Evolutionary conservation across 2,888 invertebrate species (phyloP).

Genomic region (Endotricha flammealis): DNA sequence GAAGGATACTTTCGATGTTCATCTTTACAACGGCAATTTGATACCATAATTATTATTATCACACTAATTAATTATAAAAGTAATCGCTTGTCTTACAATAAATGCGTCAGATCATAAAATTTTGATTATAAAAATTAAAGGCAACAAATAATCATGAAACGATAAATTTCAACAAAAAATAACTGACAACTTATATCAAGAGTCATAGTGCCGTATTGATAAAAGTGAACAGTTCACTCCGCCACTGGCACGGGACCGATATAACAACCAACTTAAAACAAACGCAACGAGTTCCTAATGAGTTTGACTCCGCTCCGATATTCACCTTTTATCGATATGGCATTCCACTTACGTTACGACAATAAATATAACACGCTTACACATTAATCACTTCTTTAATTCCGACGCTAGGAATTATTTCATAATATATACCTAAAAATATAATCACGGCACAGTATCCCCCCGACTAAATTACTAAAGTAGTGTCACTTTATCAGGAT

Average conservation of each 20-base stretch:
- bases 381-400: conserved; percentile 78
- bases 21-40: conserved; percentile 75
- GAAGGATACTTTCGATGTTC: conserved; percentile 80
- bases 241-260: conserved; percentile 46
- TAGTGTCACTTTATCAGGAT: conserved; percentile 79
- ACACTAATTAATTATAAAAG: conserved; percentile 78
- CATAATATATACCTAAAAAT: conserved; percentile 79
- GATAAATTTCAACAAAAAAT: conserved; percentile 74
- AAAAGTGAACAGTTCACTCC: conserved; percentile 68
- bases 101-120: conserved; percentile 79
- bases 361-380: conserved; percentile 79
- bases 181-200: conserved; percentile 72
- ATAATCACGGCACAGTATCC: conserved; percentile 80
- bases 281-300: conserved; percentile 65
- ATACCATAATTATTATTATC: conserved; percentile 76
- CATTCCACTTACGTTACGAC: conserved; percentile 77
- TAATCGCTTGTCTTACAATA: conserved; percentile 79
- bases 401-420: conserved; percentile 79
- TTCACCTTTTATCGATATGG: conserved; percentile 79
- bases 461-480: conserved; percentile 78
- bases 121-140: conserved; percentile 74
- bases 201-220: conserved; percentile 76
- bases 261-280: conserved; percentile 63
- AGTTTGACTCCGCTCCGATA: conserved; percentile 76
- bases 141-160: conserved; percentile 76